Base-by-base conservation (phyloP, 2,113 vertebrate genomes). In the Trichomycterus rosablanca region DNA sequence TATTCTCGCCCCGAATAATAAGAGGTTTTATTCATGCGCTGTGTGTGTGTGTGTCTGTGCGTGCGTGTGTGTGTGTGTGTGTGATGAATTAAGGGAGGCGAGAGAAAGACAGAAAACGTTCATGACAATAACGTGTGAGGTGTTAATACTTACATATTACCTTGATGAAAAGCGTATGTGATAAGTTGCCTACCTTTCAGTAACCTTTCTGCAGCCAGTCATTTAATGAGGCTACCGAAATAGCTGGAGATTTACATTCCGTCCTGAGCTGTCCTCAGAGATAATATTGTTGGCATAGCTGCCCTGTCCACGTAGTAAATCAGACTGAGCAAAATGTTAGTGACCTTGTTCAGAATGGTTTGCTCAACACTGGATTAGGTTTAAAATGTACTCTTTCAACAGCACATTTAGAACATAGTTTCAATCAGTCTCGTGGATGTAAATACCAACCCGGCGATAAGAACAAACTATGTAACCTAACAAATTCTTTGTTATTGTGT, bases 241-340 rank as follows among this genome's bases (percentile, higher is more conserved):
- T 70, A 73, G 40, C 48, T 46, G 34, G 56, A 71, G 69, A 73
- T 62, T 63, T 44, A 66, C 56, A 67, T 67, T 62, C 75, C 68
- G 58, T 44, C 62, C 15, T 26, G 54, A 62, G 39, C 30, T 49
- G 30, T 28, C 44, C 32, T 63, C 69, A 54, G 58, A 45, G 24
- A 52, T 9, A 20, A 54, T 20, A 56, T 66, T 60, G 46, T 70
- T 63, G 49, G 63, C 66, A 71, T 71, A 56, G 68, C 70, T 49
- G 51, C 39, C 34, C 5, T 52, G 48, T 67, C 63, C 48, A 56
- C 63, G 72, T 62, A 55, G 61, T 78, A 74, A 80, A 79, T 84
- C 73, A 73, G 40, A 61, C 16, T 32, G 6, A 7, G 28, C 39
- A 35, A 46, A 14, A 44, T 20, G 39, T 55, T 50, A 43, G 19